Base-by-base conservation (phyloP, 2,888 invertebrate genomes). In the Ophion obscuratus region DNA sequence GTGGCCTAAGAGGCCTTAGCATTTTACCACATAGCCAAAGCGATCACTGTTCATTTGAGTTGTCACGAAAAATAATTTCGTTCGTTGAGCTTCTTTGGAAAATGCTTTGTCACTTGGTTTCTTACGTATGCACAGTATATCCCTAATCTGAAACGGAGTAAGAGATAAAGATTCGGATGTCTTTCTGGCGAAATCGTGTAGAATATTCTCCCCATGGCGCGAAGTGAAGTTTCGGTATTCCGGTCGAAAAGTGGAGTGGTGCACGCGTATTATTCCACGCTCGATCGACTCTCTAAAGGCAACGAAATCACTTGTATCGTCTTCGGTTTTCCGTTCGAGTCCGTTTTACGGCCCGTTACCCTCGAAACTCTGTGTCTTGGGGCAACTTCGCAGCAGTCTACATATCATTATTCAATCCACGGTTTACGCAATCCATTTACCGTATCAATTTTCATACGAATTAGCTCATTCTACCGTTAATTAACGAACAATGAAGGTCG, bases 291-390 rank as follows among this genome's bases (percentile, higher is more conserved):
- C 40, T 59, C 36, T 44, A 59, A 74, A 81, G 74, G 87, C 91
- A 90, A 84, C 90, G 87, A 90, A 90, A 90, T 91, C 89, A 88
- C 89, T 87, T 87, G 88, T 87, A 89, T 89, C 88, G 86, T 70
- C 73, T 67, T 83, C 76, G 61, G 71, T 67, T 17, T 73, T 62
- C 88, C 90, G 88, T 91, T 89, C 88, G 89, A 90, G 90, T 89
- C 90, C 85, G 89, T 89, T 91, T 90, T 88, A 91, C 91, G 89
- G 88, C 89, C 87, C 88, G 89, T 92, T 92, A 90, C 79, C 88
- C 85, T 83, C 87, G 81, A 87, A 75, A 40, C 67, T 73, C 73
- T 76, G 20, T 76, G 78, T 76, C 70, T 53, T 68, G 53, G 5
- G 53, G 40, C 47, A 62, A 20, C 64, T 62, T 79, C 64, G 62